Conservation (phyloP, 2,113 vertebrate species). For the Daboia siamensis region DNA sequence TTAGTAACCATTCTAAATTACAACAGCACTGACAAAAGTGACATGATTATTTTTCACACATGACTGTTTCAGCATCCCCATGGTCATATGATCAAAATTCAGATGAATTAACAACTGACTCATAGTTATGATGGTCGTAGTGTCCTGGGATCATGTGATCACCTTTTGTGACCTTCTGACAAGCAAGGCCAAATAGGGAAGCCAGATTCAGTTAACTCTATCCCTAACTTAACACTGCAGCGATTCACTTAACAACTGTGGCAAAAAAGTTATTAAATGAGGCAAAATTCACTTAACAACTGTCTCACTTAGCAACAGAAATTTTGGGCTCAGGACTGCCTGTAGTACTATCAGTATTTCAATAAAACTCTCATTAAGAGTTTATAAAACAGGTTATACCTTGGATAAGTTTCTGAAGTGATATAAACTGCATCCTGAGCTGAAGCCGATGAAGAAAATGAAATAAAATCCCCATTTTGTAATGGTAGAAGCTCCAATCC, state of each 20-base stretch:
- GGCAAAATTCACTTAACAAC: not conserved
- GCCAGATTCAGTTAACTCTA: not conserved
- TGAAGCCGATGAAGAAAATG: conserved; percentile 87
- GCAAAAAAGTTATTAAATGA: not conserved
- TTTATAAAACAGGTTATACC: conserved; percentile 70
- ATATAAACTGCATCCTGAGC: conserved; percentile 93
- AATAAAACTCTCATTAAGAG: not conserved
- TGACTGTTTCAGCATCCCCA: not conserved
- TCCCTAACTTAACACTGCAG: not conserved
- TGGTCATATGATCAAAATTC: not conserved
- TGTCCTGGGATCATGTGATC: too few species aligned
- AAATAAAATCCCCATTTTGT: conserved; percentile 82
- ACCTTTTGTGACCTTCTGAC: not conserved
- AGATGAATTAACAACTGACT: not conserved
- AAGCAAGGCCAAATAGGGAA: not conserved
- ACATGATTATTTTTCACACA: not conserved
- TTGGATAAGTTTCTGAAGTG: conserved; percentile 87
- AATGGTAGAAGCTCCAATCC: conserved; percentile 92
- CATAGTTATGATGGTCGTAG: not conserved
- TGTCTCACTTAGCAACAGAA: not conserved
- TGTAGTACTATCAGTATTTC: not conserved
- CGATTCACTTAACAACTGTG: not conserved
- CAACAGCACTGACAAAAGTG: not conserved
- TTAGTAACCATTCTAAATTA: not conserved
- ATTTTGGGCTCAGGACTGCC: not conserved